Conservation (phyloP, 2,113 vertebrate genomes). For the Scophthalmus maximus region DNA sequence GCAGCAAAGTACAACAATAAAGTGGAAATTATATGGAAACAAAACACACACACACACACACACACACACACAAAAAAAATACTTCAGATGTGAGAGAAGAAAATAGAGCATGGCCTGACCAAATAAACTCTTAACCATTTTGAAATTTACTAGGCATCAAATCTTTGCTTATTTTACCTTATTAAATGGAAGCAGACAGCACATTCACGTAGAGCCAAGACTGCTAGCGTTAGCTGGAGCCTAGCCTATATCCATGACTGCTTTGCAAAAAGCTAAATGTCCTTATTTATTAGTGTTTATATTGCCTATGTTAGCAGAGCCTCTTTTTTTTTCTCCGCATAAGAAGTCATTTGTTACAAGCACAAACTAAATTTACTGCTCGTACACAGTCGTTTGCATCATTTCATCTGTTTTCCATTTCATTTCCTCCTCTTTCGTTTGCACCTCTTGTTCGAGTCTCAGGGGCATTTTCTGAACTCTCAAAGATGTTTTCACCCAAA, state of each 20-base stretch:
- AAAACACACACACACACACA: slow-evolving; percentile 10
- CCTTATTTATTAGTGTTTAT: slow-evolving; percentile 16
- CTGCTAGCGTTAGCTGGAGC: slow-evolving; percentile 37
- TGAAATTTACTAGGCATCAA: slow-evolving; percentile 45
- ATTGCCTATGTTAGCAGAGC: slow-evolving; percentile 8
- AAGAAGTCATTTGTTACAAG: slow-evolving; percentile 27
- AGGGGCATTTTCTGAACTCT: slow-evolving; percentile 63
- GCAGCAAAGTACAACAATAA: slow-evolving; percentile 38
- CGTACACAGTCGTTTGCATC: slow-evolving; percentile 3
- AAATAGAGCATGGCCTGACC: slow-evolving; percentile 22
- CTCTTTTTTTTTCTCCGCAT: slow-evolving; percentile 17
- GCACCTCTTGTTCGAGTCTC: slow-evolving; percentile 68
- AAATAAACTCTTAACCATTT: slow-evolving; percentile 53
- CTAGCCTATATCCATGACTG: slow-evolving; percentile 20
- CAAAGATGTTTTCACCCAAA: slow-evolving; percentile 71
- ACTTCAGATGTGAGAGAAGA: slow-evolving; percentile 11
- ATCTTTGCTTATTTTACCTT: slow-evolving; percentile 60
- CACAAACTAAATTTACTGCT: slow-evolving; percentile 35
- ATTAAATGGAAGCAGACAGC: slow-evolving; percentile 40
- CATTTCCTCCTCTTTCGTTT: slow-evolving; percentile 60
- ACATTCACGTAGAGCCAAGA: slow-evolving; percentile 29
- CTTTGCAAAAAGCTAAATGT: slow-evolving; percentile 20
- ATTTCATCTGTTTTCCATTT: slow-evolving; percentile 59
- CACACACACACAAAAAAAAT: not conserved
- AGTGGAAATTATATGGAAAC: slow-evolving; percentile 36